Evolutionary conservation across 1,140 invertebrate genomes (phyloP), one percentile per base, ranked within the genome.

Genomic region (Anthonomus grandis): DNA sequence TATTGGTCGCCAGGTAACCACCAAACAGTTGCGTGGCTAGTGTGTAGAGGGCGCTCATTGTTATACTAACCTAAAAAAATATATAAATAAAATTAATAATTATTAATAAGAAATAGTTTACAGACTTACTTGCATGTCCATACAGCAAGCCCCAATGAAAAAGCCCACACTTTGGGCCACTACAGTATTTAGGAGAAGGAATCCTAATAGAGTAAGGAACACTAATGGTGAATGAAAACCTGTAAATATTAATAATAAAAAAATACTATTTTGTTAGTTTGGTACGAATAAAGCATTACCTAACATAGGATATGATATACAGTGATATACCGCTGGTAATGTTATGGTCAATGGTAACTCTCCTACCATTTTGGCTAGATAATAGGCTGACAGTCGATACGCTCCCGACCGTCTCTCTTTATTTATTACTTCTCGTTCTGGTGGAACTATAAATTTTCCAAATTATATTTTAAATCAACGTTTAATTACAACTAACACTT

Each of bases 131-230:
- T 90, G 85, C 66, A 92, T 81, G 68, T 92, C 86, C 77, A 87
- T 83, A 72, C 87, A 90, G 36, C 83, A 83, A 12, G 89, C 89
- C 17, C 89, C 89, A 55, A 92, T 85, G 67, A 92, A 90, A 59
- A 92, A 83, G 25, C 90, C 90, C 18, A 90, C 86, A 71, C 88
- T 91, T 81, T 93, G 87, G 4, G 89, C 87, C 37, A 90, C 87
- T 21, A 91, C 76, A 15, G 87, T 86, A 66, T 87, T 87, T 57
- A 91, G 77, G 42, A 91, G 79, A 27, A 91, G 74, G 66, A 90
- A 88, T 13, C 80, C 80, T 65, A 90, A 78, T 58, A 89, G 82
- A 25, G 83, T 80, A 54, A 87, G 77, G 72, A 89, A 90, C 41
- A 87, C 80, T 18, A 79, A 73, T 2, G 82, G 72, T 65, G 80